Evolutionary conservation across 2,888 invertebrate species (phyloP), one percentile per base, ranked within the genome.

Genomic region (Pasiphila rectangulata): DNA sequence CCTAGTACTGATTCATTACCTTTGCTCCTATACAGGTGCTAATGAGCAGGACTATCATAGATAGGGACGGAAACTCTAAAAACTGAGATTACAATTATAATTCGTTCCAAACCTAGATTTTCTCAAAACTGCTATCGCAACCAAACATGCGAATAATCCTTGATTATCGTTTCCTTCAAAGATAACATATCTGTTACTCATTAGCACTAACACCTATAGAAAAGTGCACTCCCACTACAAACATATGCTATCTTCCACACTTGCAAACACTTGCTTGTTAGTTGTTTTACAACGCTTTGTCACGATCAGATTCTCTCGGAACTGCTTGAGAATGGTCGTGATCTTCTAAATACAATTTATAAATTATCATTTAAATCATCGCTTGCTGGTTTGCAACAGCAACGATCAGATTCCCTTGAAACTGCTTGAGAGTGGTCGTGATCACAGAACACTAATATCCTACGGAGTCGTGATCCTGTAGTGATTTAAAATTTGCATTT

Each of bases 121-220:
- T 16, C 29, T 29, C 17, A 30, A 2, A 17, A 17, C 9, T n/a
- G n/a, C n/a, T n/a, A n/a, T n/a, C n/a, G n/a, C 17, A 16, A 4
- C 7, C 6, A 17, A 30, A 16, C 15, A 9, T 16, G 5, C 9
- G 15, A 19, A 32, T 32, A 9, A 10, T 32, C 10, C 6, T 32
- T 17, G 27, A 15, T 41, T 34, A 23, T 13, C 17, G 29, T 40
- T 38, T 41, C 37, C 40, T 41, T 35, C 24, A 46, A 29, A 36
- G 42, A 46, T 53, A 45, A 23, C 23, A n/a, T 51, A 48, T 32
- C 12, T 21, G 43, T 61, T 58, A 61, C 46, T 67, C 61, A 67
- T 67, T 72, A 64, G 51, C 62, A 60, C 61, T 52, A 64, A 52
- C 62, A 60, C 61, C 53, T 58, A 51, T 57, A 35, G 10, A 62